These are phyloP conservation scores for Chrysogorgia sp. DNA, from an alignment of 92 coral and sea anemone genomes.

Conservation along the genomic window DNA sequence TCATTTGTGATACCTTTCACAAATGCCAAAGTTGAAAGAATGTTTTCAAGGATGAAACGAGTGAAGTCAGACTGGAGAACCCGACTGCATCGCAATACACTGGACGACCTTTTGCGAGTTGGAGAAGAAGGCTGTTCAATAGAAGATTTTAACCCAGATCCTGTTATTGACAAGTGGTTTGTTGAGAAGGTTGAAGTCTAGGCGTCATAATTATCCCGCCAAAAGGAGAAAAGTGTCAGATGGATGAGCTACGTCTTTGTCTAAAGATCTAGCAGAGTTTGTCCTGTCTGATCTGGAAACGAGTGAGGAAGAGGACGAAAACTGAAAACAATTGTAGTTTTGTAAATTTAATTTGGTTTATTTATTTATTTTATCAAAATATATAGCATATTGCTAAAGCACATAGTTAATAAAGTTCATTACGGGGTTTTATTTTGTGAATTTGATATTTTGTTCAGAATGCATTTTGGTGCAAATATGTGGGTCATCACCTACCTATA, in stretches of 20 bases:
- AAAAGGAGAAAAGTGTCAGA: background rate
- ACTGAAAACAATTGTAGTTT: too few relatives aligned
- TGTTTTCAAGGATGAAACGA: conserved; percentile 4
- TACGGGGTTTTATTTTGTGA: too few relatives aligned
- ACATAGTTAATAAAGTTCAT: too few relatives aligned
- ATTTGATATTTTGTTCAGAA: too few relatives aligned
- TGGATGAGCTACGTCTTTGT: background rate
- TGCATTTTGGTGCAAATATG: too few relatives aligned
- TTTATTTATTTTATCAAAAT: too few relatives aligned
- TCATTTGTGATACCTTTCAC: background rate
- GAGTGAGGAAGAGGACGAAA: background rate
- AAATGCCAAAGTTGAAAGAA: too few relatives aligned
- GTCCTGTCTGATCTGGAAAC: background rate
- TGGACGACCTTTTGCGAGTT: conserved; percentile 1
- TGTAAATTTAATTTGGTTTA: too few relatives aligned
- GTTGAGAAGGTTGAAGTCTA: background rate
- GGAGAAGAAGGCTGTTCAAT: conserved; percentile 2
- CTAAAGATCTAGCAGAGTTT: background rate
- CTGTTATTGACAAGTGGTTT: background rate
- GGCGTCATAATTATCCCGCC: background rate
- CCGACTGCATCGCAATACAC: conserved; percentile 3
- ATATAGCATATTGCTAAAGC: too few relatives aligned
- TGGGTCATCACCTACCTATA: too few relatives aligned
- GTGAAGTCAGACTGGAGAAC: conserved; percentile 8
- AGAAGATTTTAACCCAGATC: background rate